phyloP scores from a whole-genome alignment of 2,888 invertebrate genomes.

The Andrena marginata region DNA sequence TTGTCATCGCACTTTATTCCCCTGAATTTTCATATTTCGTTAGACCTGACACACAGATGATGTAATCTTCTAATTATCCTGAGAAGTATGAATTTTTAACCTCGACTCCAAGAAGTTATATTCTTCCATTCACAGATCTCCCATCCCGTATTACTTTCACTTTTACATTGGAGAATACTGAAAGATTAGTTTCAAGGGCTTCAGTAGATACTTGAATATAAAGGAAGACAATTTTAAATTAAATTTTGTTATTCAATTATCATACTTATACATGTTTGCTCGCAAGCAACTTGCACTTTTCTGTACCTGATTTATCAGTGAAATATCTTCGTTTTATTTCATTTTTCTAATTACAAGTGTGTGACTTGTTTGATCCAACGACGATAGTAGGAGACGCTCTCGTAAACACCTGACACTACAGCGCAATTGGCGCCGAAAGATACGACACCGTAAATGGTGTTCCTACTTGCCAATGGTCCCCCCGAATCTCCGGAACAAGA shows the following conservation, averaged over 20 bases:
- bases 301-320: neutral
- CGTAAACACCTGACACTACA: slow-evolving; percentile 70
- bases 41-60: too few relatives aligned
- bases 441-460: slow-evolving; percentile 73
- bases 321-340: neutral
- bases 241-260: too few relatives aligned
- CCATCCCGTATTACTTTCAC: too few relatives aligned
- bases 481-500: slow-evolving; percentile 76
- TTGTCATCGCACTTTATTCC: neutral
- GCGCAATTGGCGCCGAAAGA: slow-evolving; percentile 74
- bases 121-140: too few relatives aligned
- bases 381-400: slow-evolving; percentile 66
- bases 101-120: too few relatives aligned
- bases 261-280: too few relatives aligned
- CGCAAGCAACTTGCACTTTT: neutral
- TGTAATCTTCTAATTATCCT: too few relatives aligned
- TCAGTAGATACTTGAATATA: too few relatives aligned
- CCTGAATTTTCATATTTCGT: neutral
- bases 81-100: too few relatives aligned
- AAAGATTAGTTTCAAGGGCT: too few relatives aligned
- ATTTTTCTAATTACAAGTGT: slow-evolving; percentile 21
- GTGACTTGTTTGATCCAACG: slow-evolving; percentile 68
- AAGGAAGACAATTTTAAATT: too few relatives aligned
- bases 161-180: too few relatives aligned
- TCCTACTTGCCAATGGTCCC: slow-evolving; percentile 69